A percentile compares a stretch with the other conserved stretches of the same genome.
Conservation (phyloP, 2,113 vertebrate genomes). For the Circaetus gallicus region DNA sequence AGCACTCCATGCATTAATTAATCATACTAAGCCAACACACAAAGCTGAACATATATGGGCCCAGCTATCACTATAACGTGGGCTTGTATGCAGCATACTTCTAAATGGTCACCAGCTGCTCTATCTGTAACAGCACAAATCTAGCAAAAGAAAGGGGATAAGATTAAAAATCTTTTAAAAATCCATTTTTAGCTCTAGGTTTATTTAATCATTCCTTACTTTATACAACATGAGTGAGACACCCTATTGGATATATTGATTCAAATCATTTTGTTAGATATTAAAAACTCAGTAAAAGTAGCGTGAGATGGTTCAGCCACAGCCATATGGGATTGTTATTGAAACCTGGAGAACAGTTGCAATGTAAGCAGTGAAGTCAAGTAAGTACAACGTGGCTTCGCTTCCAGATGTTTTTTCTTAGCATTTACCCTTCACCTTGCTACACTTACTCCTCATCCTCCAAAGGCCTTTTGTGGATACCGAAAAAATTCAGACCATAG, state of each 20-base stretch:
- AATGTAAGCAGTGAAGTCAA: not conserved
- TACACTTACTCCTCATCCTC: not conserved
- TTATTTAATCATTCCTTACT: conserved; percentile 30
- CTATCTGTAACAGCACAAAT: not conserved
- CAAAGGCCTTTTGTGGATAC: not conserved
- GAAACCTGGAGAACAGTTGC: not conserved
- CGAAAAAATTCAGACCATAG: not conserved
- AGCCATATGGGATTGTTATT: not conserved
- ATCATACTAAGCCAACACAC: not conserved
- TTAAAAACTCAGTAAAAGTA: conserved; percentile 18
- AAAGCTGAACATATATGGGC: not conserved
- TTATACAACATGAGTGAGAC: not conserved
- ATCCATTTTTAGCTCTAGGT: not conserved
- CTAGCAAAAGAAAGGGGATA: not conserved
- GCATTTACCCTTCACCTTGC: not conserved
- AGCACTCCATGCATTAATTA: not conserved
- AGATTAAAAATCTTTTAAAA: not conserved
- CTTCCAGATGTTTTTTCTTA: not conserved
- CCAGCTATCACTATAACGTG: not conserved
- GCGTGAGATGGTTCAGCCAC: not conserved
- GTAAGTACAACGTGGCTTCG: not conserved
- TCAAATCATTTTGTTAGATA: not conserved
- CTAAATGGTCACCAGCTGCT: not conserved
- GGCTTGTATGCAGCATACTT: not conserved
- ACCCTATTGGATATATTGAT: not conserved